These are phyloP conservation scores for Mongoloraphidia duomilia DNA, from an alignment of 2,888 invertebrate species.

Conservation along the genomic window DNA sequence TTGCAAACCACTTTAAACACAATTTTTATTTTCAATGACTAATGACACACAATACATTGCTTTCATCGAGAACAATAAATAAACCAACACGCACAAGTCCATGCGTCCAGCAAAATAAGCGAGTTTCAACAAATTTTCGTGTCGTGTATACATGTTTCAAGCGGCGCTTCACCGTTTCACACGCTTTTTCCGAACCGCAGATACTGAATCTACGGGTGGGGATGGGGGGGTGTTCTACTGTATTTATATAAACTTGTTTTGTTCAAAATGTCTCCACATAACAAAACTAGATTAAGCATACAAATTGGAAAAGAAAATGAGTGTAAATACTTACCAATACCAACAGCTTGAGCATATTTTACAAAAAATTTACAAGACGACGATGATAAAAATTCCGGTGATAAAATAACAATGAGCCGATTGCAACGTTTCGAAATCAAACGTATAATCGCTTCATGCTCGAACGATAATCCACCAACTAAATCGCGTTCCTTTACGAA, in stretches of 20 bases:
- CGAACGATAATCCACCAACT: constrained; percentile 51
- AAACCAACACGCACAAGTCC: too few species aligned
- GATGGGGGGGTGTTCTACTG: too few species aligned
- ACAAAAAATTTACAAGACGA: constrained; percentile 63
- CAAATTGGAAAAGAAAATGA: constrained; percentile 3
- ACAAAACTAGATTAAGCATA: background rate
- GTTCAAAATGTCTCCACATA: background rate
- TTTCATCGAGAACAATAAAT: too few species aligned
- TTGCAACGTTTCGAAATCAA: constrained; percentile 65
- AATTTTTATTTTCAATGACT: too few species aligned
- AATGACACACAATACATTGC: too few species aligned
- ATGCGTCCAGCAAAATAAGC: too few species aligned
- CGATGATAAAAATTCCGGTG: constrained; percentile 60
- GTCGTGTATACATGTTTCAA: too few species aligned
- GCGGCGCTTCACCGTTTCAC: too few species aligned
- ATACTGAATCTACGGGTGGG: too few species aligned
- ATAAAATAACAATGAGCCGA: constrained; percentile 63
- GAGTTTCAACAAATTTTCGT: too few species aligned
- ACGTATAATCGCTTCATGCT: constrained; percentile 54
- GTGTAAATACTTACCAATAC: constrained; percentile 47
- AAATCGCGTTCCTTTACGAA: constrained; percentile 63
- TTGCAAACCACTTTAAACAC: too few species aligned
- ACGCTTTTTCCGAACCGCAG: too few species aligned
- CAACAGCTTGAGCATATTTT: constrained; percentile 64
- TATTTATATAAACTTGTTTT: background rate